These are phyloP conservation scores for Mus musculus DNA, from an alignment of 2,113 vertebrate genomes.

Conservation along the genomic window GRCm39 chr19:13774001-13774500, in stretches of 20 bases:
- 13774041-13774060: slow-evolving; percentile 88
- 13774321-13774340: neutral
- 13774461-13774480: neutral
- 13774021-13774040: slow-evolving; percentile 75
- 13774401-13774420: neutral
- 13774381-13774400: neutral
- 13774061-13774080: slow-evolving; percentile 87
- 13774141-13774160: slow-evolving; percentile 73
- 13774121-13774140: slow-evolving; percentile 83
- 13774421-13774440: neutral
- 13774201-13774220: neutral
- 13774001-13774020: slow-evolving; percentile 30
- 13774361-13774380: neutral
- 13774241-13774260: too few species aligned
- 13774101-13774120: slow-evolving; percentile 82
- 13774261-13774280: neutral
- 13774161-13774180: slow-evolving; percentile 70
- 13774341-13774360: neutral
- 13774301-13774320: neutral
- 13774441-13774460: neutral
- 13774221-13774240: neutral
- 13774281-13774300: neutral
- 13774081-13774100: slow-evolving; percentile 83
- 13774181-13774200: neutral
- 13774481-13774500: neutral